Evolutionary conservation across 92 coral and sea anemone species (phyloP), one percentile per base, ranked within the genome.

Genomic region (Phenganax subtilis): DNA sequence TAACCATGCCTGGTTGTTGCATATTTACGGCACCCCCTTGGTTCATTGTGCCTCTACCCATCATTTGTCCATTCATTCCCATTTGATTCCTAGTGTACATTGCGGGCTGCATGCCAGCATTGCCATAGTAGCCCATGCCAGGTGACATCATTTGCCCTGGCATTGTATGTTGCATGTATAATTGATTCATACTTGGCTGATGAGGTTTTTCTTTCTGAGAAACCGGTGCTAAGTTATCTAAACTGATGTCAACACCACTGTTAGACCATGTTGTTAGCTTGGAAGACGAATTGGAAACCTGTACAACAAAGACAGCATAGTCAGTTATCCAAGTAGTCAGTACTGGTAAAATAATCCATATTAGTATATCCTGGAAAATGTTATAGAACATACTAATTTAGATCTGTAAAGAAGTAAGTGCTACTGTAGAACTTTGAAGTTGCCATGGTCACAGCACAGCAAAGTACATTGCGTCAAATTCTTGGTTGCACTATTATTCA

Each of bases 231-330:
- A 94, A 77, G 88, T 91, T 92, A 67, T 94, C 98, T 54, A 94
- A 87, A 71, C 96, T 94, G 57, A 94, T 94, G 83, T 94, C 91
- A 5, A 94, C 98, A 65, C 86, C 91, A 86, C 98, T 94, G 86
- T 94, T 89, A 10, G 98, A 94, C 98, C 98, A 94, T 31, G 97
- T 94, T 67, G 98, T 90, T 71, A 92, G 82, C 68, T 89, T 92
- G 12, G 92, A 84, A 4, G 85, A n/a, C 8, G 75, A 27, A 55
- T 59, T 62, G 44, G 82, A 61, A 9, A 31, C 70, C 77, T 57
- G 47, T 15, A 16, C 30, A 82, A 29, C 8, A 52, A 28, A 60
- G 17, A 16, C 16, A 54, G 25, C 6, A 20, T 4, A n/a, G 10
- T 55, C 16, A 20, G 65, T 14, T 14, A 59, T 59, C 65, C n/a